Evolutionary conservation across 2,113 vertebrate genomes (phyloP), one percentile per base, ranked within the genome.

Genomic region (Pungitius pungitius): DNA sequence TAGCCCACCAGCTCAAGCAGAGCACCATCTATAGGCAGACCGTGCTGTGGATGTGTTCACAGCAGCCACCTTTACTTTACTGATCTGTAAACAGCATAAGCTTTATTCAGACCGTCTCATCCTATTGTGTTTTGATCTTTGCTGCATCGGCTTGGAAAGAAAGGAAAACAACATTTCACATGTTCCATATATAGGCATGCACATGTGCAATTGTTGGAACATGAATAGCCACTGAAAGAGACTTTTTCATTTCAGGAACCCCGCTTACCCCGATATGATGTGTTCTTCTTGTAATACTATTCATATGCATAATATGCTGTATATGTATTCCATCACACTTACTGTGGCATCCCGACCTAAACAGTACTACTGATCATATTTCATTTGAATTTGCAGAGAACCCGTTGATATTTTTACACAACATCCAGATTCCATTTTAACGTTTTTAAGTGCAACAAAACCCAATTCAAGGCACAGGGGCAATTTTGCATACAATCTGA

Each of bases 1-100:
- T 93, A 92, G 70, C 85, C 84, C 84, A 73, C 56, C 35, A 87
- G 79, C 82, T 90, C 72, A 76, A 62, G 78, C 84, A 86, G 73
- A 85, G 82, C 83, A 77, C 84, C 84, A 87, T 88, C 82, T 85
- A 88, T 86, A 83, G 82, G 87, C 67, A 84, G 79, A 64, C 40
- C 49, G 60, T 26, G 74, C 69, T 45, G 47, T 56, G 63, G 63
- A 43, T 85, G 73, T 71, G 60, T 73, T 82, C 70, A 66, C 62
- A 72, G 64, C 54, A 82, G 68, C 65, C 73, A 66, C 52, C 78
- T 74, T 70, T 42, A 82, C 67, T 80, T 84, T 55, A 72, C 71
- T 66, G 54, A 75, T 84, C 49, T 66, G 69, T 63, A 69, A 84
- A 77, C 68, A 71, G 68, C 20, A 24, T 20, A 63, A 66, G 63